Evolutionary conservation across 1,140 invertebrate species (phyloP).

Genomic region (Telenomus remus): DNA sequence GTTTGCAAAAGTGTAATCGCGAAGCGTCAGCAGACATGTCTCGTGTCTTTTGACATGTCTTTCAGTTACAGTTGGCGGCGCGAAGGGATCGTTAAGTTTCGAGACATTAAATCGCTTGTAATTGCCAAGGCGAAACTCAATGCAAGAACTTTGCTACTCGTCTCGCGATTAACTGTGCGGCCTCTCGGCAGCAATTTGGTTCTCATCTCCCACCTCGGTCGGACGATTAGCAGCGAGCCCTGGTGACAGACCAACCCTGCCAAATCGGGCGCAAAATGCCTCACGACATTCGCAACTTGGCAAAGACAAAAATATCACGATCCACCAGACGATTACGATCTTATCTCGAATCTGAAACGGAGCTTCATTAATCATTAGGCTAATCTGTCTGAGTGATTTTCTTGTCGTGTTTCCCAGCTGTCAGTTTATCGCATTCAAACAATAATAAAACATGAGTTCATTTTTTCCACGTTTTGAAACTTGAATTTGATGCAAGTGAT

Average conservation of each 20-base stretch:
- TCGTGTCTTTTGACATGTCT: conserved; percentile 19
- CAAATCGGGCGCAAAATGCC: conserved; percentile 7
- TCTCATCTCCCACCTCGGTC: not conserved
- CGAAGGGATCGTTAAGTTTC: conserved; percentile 48
- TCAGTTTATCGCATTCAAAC: not conserved
- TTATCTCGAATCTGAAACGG: conserved; percentile 8
- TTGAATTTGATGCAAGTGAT: too few species aligned
- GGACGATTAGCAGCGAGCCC: conserved; percentile 36
- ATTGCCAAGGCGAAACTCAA: conserved; percentile 50
- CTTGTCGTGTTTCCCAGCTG: not conserved
- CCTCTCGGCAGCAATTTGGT: conserved; percentile 53
- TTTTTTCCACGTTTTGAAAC: too few species aligned
- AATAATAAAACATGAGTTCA: not conserved
- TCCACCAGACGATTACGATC: not conserved
- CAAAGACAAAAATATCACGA: not conserved
- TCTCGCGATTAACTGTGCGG: conserved; percentile 51
- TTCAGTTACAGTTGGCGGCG: conserved; percentile 52
- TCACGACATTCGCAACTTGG: conserved; percentile 6
- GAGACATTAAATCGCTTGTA: conserved; percentile 57
- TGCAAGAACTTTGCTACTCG: conserved; percentile 55
- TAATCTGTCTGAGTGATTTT: conserved; percentile 12
- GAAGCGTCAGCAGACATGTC: conserved; percentile 17
- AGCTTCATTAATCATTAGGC: conserved; percentile 21
- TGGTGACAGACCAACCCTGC: conserved; percentile 10
- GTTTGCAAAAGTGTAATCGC: conserved; percentile 34